Evolutionary conservation across 2,888 invertebrate species (phyloP), one percentile per base, ranked within the genome.

Genomic region (Pristionchus exspectatus): DNA sequence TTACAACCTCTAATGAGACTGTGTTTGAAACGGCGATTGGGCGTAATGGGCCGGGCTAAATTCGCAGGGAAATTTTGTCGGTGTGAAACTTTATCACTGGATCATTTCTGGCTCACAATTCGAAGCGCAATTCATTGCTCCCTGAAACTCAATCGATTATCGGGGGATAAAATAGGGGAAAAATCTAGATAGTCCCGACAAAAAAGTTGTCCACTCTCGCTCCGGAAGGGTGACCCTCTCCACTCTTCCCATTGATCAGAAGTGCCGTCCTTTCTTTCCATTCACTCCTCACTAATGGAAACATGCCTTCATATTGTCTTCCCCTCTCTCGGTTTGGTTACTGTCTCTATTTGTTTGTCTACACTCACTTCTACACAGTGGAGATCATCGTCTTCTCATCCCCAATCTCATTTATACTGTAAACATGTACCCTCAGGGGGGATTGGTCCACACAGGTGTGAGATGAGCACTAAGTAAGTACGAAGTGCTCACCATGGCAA

Each of bases 211-310:
- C 54, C 81, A 77, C 44, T 30, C 81, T 50, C 81, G n/a, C 81
- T 50, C 81, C 81, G 81, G 81, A 81, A 81, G 54, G n/a, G 10
- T 54, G 81, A 81, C 81, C 81, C 81, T 54, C 50, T 54, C 77
- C 44, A 24, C 33, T 24, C 44, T 16, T 44, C 3, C 50, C 81
- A 81, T 81, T 81, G 50, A 81, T 38, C 74, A 74, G 38, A 74
- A 74, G 74, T 74, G 38, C 50, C 81, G 18, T 81, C 50, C 50
- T n/a, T 38, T n/a, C 50, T 21, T 54, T 54, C 54, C 21, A 38
- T 38, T 33, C 74, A 24, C 24, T 74, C 0, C 74, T 21, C 74
- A 74, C 74, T 74, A 74, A 74, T 74, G 74, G 74, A 74, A 74
- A 38, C 38, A 74, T 63, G 63, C 63, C 63, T 59, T 21, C 24